Conservation (phyloP, 1,140 invertebrate species). For the Globodera rostochiensis region DNA sequence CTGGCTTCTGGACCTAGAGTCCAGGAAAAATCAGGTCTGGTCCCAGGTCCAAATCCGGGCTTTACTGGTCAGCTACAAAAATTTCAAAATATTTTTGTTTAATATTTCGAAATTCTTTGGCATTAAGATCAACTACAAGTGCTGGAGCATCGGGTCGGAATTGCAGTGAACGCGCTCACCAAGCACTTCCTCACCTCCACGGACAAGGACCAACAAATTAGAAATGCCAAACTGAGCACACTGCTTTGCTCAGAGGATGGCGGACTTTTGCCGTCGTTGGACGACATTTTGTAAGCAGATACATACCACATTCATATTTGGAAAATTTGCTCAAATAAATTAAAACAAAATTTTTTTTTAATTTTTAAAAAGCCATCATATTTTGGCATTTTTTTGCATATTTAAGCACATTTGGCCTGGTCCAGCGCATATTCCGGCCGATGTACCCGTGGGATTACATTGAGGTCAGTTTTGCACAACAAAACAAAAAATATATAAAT, state of each 20-base stretch:
- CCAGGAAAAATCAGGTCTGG: too few species aligned
- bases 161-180: constrained; percentile 92
- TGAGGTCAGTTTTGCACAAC: constrained; percentile 53
- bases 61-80: neutral
- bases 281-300: constrained; percentile 65
- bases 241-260: constrained; percentile 88
- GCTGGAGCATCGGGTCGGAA: constrained; percentile 70
- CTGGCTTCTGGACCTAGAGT: too few species aligned
- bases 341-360: too few species aligned
- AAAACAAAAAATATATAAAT: too few species aligned
- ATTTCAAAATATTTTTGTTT: neutral
- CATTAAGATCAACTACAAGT: constrained; percentile 15
- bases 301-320: too few species aligned
- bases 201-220: constrained; percentile 27
- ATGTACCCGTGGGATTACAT: constrained; percentile 98
- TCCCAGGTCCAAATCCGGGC: too few species aligned
- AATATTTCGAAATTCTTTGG: neutral
- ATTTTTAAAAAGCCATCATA: neutral
- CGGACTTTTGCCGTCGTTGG: constrained; percentile 83
- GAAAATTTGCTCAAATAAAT: too few species aligned
- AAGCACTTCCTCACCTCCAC: constrained; percentile 84
- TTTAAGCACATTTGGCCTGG: constrained; percentile 15
- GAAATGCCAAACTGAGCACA: constrained; percentile 75
- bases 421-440: constrained; percentile 81
- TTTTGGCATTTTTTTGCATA: neutral